These are phyloP conservation scores for Pseudochaenichthys georgianus DNA, from an alignment of 2,797 vertebrate genomes.

Conservation along the genomic window DNA sequence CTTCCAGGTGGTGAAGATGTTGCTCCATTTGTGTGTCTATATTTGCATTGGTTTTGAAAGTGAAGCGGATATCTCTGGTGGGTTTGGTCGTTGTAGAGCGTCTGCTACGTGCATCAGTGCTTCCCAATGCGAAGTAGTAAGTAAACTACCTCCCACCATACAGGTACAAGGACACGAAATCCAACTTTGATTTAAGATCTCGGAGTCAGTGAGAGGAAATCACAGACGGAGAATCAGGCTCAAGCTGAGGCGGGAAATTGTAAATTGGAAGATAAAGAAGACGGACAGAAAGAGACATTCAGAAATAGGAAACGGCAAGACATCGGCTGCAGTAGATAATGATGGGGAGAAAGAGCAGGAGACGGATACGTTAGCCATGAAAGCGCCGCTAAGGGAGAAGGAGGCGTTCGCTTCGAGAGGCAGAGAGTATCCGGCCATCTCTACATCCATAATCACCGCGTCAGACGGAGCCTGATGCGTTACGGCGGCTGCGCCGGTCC, in stretches of 20 bases:
- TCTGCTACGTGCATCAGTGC: too few species aligned
- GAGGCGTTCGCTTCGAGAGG: conserved; percentile 55
- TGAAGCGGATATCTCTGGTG: too few species aligned
- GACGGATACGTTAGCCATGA: conserved; percentile 59
- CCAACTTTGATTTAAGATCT: conserved; percentile 27
- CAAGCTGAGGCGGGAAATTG: conserved; percentile 28
- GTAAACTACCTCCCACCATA: too few species aligned
- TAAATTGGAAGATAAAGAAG: conserved; percentile 35
- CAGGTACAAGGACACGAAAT: conserved; percentile 18
- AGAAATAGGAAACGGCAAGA: conserved; percentile 36
- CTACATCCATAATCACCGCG: conserved; percentile 69
- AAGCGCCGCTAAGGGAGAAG: conserved; percentile 42
- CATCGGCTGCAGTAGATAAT: conserved; percentile 33
- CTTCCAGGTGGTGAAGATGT: too few species aligned
- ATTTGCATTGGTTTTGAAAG: too few species aligned
- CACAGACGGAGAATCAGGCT: conserved; percentile 8
- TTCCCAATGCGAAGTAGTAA: too few species aligned
- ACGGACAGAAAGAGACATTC: conserved; percentile 28
- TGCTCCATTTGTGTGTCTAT: too few species aligned
- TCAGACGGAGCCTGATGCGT: conserved; percentile 65
- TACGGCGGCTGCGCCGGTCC: conserved; percentile 61
- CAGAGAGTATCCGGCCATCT: conserved; percentile 45
- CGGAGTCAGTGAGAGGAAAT: conserved; percentile 14
- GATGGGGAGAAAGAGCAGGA: conserved; percentile 25
- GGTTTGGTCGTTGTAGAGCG: too few species aligned